Base-by-base conservation (phyloP, 2,113 vertebrate species). In the Balaeniceps rex region DNA sequence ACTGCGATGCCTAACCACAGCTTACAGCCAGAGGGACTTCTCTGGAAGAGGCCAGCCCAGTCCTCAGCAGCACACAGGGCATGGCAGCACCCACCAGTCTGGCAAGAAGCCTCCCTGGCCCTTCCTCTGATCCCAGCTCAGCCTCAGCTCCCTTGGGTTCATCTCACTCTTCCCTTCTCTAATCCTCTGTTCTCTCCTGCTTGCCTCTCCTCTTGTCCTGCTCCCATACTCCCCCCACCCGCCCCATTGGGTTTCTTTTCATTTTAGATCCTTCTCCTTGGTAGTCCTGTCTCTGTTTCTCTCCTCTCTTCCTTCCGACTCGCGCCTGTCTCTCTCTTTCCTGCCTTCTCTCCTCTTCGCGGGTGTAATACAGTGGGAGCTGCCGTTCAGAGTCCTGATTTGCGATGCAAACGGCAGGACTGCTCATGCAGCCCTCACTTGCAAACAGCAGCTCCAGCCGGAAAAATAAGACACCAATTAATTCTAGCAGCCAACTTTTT, bases 391-490 rank as follows among this genome's bases (percentile, higher is more conserved):
- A 18, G 52, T 26, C 77, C 92, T 82, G 38, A 93, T 88, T 86
- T 87, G 88, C 19, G 24, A 44, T 42, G 83, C 90, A 87, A 91
- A 71, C 29, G 2, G 25, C 5, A 1, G 64, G 60, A 38, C 84
- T 10, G 58, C 22, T 91, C 71, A 28, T 60, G 58, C 63, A 81
- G 70, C 70, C 74, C 66, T 86, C 70, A 5, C 70, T 89, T 24
- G 58, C 93, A 89, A 92, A 68, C 90, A 87, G 92, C 86, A 94
- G 87, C 88, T 92, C 77, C 44, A 95, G 87, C 70, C 64, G 5
- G 70, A 89, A 93, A 96, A 95, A 86, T 68, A 91, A 94, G 91
- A 91, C 75, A 92, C 77, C 93, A 91, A 49, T 90, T 78, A 94
- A 94, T 87, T 81, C 77, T 47, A 93, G 47, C 75, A 83, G 93